Conservation (phyloP, 2,888 invertebrate genomes). For the Lepeophtheirus nordmannii region DNA sequence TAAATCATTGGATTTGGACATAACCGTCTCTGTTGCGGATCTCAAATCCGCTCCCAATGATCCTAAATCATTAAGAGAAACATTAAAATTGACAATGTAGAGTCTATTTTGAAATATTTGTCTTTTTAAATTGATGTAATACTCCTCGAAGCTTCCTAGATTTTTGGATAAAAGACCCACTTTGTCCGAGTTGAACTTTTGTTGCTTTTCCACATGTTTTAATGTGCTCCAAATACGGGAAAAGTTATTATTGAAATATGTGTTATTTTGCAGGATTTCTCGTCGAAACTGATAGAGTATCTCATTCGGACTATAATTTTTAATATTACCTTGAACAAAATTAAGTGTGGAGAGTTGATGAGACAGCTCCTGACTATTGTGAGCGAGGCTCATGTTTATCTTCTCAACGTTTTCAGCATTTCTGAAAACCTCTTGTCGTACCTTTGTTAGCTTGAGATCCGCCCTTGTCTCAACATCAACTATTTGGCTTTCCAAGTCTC, state of each 20-base stretch:
- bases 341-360: slow-evolving; percentile 5
- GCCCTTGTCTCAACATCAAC: background rate
- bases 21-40: background rate
- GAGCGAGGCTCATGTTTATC: background rate
- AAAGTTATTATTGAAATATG: background rate
- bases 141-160: slow-evolving; percentile 6
- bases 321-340: slow-evolving; percentile 2
- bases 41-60: background rate
- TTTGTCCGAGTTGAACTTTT: background rate
- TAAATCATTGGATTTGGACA: background rate
- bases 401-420: background rate
- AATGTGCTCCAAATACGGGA: background rate
- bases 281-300: slow-evolving; percentile 4
- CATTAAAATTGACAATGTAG: slow-evolving; percentile 1
- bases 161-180: background rate
- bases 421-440: background rate
- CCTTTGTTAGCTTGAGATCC: background rate
- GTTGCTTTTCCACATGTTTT: background rate
- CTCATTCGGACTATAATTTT: background rate
- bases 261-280: background rate
- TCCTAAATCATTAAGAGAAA: slow-evolving; percentile 7
- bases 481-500: slow-evolving; percentile 1
- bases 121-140: slow-evolving; percentile 12
- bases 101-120: background rate
- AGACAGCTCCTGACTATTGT: background rate